Percentiles rank a stretch among this genome's conserved stretches.
phyloP scores from a whole-genome alignment of 1,140 invertebrate species.

The Pseudomyrmex flavicornis region DNA sequence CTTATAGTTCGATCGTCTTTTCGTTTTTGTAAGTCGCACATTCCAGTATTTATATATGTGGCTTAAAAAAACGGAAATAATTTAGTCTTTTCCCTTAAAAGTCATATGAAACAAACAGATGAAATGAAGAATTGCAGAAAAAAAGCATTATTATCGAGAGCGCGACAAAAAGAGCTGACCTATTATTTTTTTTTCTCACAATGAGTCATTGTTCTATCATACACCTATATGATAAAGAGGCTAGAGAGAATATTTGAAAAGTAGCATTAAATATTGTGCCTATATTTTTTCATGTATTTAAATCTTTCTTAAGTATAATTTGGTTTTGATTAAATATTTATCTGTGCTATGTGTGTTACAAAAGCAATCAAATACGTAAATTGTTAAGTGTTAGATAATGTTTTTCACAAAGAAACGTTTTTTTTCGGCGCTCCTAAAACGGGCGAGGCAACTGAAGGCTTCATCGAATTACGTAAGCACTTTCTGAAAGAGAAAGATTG shows the following conservation, averaged over 20 bases:
- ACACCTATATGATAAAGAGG: too few species aligned
- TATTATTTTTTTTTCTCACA: conserved; percentile 38
- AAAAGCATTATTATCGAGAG: conserved; percentile 22
- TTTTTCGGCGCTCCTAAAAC: neutral
- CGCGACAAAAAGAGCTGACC: conserved; percentile 11
- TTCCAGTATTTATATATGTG: neutral
- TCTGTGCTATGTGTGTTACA: neutral
- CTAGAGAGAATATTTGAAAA: neutral
- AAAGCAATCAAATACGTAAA: neutral
- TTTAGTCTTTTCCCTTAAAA: conserved; percentile 15
- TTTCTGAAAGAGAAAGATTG: conserved; percentile 14
- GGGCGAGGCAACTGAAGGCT: neutral
- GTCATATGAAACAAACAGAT: neutral
- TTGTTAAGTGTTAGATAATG: neutral
- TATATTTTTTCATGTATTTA: neutral
- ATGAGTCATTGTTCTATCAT: conserved; percentile 28
- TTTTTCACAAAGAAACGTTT: neutral
- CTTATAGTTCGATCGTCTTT: neutral
- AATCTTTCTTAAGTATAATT: neutral
- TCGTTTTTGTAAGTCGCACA: neutral
- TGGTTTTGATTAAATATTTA: neutral
- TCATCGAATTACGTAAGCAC: conserved; percentile 6
- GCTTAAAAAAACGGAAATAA: conserved; percentile 31
- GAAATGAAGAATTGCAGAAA: conserved; percentile 3
- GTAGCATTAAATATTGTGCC: neutral